Conservation (phyloP, 1,140 invertebrate species). For the Physella acuta region DNA sequence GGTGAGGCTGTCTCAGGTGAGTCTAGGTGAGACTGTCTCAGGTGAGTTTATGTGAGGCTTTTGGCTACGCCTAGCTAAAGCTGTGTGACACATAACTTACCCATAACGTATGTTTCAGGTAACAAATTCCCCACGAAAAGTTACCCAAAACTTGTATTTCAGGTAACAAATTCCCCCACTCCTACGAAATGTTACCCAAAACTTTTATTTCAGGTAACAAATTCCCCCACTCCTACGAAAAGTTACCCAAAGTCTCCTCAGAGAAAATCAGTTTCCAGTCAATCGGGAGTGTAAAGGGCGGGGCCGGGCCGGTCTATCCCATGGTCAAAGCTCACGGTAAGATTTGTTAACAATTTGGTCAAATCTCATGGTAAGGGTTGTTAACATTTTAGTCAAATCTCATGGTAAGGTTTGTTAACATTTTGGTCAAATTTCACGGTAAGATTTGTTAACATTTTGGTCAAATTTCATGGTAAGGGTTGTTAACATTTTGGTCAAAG, state of each 20-base stretch:
- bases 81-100: too few species aligned
- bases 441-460: neutral
- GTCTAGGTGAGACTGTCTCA: too few species aligned
- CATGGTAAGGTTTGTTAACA: neutral
- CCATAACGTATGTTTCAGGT: too few species aligned
- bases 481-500: too few species aligned
- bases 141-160: neutral
- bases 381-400: too few species aligned
- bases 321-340: conserved; percentile 13
- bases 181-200: conserved; percentile 1
- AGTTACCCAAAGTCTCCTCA: conserved; percentile 1
- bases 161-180: conserved; percentile 22
- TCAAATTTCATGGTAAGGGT: too few species aligned
- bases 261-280: conserved; percentile 11
- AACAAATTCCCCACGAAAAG: too few species aligned
- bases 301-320: neutral
- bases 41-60: too few species aligned
- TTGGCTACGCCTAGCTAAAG: too few species aligned
- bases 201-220: conserved; percentile 13
- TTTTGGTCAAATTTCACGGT: conserved; percentile 9
- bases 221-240: conserved; percentile 20
- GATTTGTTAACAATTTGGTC: neutral
- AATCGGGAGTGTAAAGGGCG: neutral
- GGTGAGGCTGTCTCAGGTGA: too few species aligned
- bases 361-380: too few species aligned